A percentile compares a stretch with the other conserved stretches of the same genome.
phyloP scores from a whole-genome alignment of 2,888 invertebrate species.

The Ormyrus nitidulus region DNA sequence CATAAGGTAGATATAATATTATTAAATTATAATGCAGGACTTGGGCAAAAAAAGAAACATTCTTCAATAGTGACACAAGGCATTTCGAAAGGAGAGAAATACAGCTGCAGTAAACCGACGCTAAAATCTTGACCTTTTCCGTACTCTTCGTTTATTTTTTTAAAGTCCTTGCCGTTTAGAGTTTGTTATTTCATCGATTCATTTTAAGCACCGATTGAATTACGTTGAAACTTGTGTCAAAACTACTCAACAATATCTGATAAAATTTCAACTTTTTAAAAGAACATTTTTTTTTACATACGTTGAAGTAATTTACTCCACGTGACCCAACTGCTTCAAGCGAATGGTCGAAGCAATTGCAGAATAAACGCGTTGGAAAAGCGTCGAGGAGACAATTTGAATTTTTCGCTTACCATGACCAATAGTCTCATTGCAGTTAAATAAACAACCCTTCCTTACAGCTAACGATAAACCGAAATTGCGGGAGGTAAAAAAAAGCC shows the following conservation, averaged over 20 bases:
- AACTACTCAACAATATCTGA: neutral
- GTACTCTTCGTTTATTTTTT: constrained; percentile 27
- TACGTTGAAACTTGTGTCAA: too few relatives aligned
- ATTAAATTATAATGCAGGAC: too few relatives aligned
- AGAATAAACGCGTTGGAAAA: too few relatives aligned
- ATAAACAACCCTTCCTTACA: neutral
- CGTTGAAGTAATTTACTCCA: neutral
- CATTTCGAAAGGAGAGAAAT: neutral
- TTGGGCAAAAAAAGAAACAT: too few relatives aligned
- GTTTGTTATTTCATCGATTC: constrained; percentile 26
- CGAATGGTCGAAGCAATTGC: too few relatives aligned
- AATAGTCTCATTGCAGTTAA: too few relatives aligned
- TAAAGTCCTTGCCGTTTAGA: neutral
- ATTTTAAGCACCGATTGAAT: constrained; percentile 11
- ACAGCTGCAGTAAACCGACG: neutral
- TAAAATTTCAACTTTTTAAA: neutral
- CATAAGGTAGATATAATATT: too few relatives aligned
- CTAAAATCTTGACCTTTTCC: constrained; percentile 24
- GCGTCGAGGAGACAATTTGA: too few relatives aligned
- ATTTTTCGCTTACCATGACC: too few relatives aligned
- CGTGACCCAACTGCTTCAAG: too few relatives aligned
- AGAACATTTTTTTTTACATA: neutral
- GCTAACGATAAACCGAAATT: constrained; percentile 34
- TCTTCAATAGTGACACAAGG: too few relatives aligned
- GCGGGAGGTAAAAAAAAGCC: neutral